Base-by-base conservation (phyloP, 1,140 invertebrate genomes). In the Apis cerana region DNA sequence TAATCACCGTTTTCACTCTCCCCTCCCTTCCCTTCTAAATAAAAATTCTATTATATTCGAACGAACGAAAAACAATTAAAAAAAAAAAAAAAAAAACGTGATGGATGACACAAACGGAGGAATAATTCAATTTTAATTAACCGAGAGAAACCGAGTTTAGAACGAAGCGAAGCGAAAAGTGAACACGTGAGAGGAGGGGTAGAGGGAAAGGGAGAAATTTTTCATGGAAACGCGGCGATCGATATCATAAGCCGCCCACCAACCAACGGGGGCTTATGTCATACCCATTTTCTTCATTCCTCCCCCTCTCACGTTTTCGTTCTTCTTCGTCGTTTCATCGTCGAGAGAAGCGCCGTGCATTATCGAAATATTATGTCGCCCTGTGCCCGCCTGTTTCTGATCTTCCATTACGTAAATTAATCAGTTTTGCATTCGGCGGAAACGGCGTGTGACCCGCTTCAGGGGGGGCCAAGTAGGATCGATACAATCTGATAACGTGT, bases 381-480 rank as follows among this genome's bases (percentile, higher is more conserved):
- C 23, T 10, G 13, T 12, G 43, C 27, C 50, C 19, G 67, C 23
- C 68, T 67, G 33, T 48, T 58, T 74, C 62, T 43, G 75, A 87
- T 87, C 77, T 84, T 78, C 83, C 80, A 80, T 81, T 80, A 76
- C 56, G 56, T 62, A 64, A 82, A 75, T 86, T 80, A 84, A 87
- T 80, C 82, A 68, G 75, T 84, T 88, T 62, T 64, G 54, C 77
- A 87, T 84, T 86, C 62, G 71, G 59, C 62, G 71, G 59, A 70
- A 87, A 80, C 67, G 62, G 81, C 19, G 54, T 27, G 72, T 33
- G 69, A 58, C 68, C 56, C n/a, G 54, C 43, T 81, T 80, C 64
- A 64, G 33, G 4, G 33, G 4, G 33, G 43, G 74, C 54, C 74
- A 84, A 81, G 82, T 65, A 76, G 80, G 50, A 86, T 84, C 82